Evolutionary conservation across 2,888 invertebrate genomes (phyloP), one percentile per base, ranked within the genome.

Genomic region (Plemyria rubiginata): DNA sequence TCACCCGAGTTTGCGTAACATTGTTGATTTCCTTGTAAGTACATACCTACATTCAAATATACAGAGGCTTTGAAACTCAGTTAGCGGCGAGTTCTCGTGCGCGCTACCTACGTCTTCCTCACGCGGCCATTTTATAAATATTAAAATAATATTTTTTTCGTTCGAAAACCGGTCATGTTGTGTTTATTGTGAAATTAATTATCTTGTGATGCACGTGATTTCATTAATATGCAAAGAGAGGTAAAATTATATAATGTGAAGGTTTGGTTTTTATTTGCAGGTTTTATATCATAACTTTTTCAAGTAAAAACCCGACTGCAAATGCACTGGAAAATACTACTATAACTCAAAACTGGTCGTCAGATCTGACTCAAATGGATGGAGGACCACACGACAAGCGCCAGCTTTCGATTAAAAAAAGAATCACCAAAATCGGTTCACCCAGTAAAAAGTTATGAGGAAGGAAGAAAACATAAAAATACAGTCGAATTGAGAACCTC

Each of bases 51-150:
- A 45, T 11, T 45, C 11, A 16, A 45, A 16, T 2, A 16, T 16
- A 43, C 9, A 16, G 2, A 45, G 45, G 16, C 16, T 45, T 15
- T 15, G 13, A 15, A 45, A 49, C 7, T 51, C 61, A 61, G 61
- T 61, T 29, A 9, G 46, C 55, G 52, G 61, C 46, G 61, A 48
- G 52, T 32, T 9, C 54, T 56, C 22, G 41, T n/a, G 40, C 28
- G 52, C 51, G 40, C 32, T 16, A 38, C 38, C n/a, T n/a, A n/a
- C 38, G 49, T 32, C 22, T 28, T 15, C 3, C 36, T 16, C 16
- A 1, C 46, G n/a, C 40, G 13, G 46, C 45, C 51, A 55, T 61
- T 6, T 55, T 55, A 12, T 15, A n/a, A n/a, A n/a, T 28, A 41
- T 2, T 41, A 29, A 48, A 11, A 22, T 2, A 22, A 22, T 22